Base-by-base conservation (phyloP, 2,888 invertebrate genomes). In the Dryomyza anilis region DNA sequence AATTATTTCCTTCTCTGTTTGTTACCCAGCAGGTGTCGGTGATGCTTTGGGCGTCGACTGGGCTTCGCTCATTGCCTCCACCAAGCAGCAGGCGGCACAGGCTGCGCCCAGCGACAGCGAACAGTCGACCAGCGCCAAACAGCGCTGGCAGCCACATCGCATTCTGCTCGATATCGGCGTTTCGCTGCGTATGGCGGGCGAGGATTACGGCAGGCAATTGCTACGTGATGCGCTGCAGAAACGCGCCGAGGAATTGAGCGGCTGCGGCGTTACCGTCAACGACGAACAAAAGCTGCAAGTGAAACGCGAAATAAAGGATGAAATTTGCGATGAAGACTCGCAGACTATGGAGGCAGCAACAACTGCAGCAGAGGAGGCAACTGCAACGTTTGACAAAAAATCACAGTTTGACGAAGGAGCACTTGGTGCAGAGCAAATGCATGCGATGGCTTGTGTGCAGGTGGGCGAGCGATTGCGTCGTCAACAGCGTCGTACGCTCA, bases 31-130 rank as follows among this genome's bases (percentile, higher is more conserved):
- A 80, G 81, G 81, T 66, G 87, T 95, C 68, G 94, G 94, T 5
- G 95, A 96, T 83, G 94, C 94, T n/a, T 84, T 96, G 29, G 95
- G 95, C n/a, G 95, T 96, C 1, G 95, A 96, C 83, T 96, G 96
- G 96, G 92, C 94, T 12, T 94, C 94, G 78, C 85, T 96, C 52
- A 91, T 94, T 0, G 91, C 91, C 2, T 93, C 94, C 82, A 91
- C 92, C 5, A 85, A 86, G 46, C 74, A 74, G 36, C 71, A 78
- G 64, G 71, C 72, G 6, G 75, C 76, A 25, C 73, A 70, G 68
- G 72, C 74, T 5, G 71, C 71, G 0, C 73, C 76, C 1, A 84
- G 83, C 71, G 72, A 72, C 39, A 74, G 58, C 3, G 81, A 80
- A 27, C 74, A 86, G 7, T 71, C 86, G 19, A 86, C 74, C 78